phyloP scores from a whole-genome alignment of 2,888 invertebrate species.

The Chrysomela aeneicollis region DNA sequence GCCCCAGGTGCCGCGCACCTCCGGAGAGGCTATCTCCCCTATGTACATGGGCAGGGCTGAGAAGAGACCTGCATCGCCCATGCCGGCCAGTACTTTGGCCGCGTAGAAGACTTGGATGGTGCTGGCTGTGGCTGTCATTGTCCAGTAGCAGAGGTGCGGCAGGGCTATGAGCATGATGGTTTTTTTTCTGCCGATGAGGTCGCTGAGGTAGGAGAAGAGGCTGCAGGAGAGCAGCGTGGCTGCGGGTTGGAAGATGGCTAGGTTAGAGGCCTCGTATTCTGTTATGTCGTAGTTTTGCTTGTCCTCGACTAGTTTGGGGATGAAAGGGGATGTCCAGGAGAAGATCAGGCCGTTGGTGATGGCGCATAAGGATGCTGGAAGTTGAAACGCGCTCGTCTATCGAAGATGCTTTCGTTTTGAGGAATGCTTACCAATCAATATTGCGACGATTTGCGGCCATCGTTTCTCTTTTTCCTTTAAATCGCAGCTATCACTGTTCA shows the following conservation, averaged over 20 bases:
- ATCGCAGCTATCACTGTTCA: neutral
- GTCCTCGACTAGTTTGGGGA: slow-evolving; percentile 50
- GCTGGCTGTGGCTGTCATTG: slow-evolving; percentile 44
- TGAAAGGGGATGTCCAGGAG: slow-evolving; percentile 55
- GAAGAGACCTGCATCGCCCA: slow-evolving; percentile 49
- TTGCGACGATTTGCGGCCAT: neutral
- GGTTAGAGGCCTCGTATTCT: slow-evolving; percentile 53
- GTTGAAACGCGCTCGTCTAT: no score
- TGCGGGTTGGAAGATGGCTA: slow-evolving; percentile 52
- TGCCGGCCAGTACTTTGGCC: slow-evolving; percentile 48
- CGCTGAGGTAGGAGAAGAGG: slow-evolving; percentile 46
- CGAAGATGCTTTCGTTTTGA: no score
- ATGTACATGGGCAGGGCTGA: slow-evolving; percentile 50
- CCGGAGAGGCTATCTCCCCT: slow-evolving; percentile 51
- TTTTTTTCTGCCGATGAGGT: slow-evolving; percentile 51
- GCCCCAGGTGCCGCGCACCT: slow-evolving; percentile 53
- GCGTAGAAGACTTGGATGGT: slow-evolving; percentile 51
- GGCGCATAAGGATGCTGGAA: slow-evolving; percentile 41
- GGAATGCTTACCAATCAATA: neutral
- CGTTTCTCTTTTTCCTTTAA: neutral
- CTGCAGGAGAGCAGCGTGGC: slow-evolving; percentile 45
- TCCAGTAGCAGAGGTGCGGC: slow-evolving; percentile 47
- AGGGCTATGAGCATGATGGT: slow-evolving; percentile 48
- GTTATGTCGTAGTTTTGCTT: slow-evolving; percentile 49
- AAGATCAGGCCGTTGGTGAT: slow-evolving; percentile 44